Base-by-base conservation (phyloP, 2,113 vertebrate species). In the Aspiorhynchus laticeps region DNA sequence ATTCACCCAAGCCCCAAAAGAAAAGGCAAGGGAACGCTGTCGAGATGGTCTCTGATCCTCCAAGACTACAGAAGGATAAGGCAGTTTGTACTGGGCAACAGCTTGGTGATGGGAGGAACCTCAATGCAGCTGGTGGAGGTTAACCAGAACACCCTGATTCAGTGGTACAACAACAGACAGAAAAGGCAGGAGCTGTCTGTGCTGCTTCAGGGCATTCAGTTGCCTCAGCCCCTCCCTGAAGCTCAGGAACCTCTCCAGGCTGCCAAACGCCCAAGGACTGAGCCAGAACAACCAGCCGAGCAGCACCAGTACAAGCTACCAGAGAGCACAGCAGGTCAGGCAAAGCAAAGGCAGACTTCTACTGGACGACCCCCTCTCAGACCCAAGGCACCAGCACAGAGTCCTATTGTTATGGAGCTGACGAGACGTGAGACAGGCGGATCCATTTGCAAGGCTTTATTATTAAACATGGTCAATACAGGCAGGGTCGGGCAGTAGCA, bases 101-200 rank as follows among this genome's bases (percentile, higher is more conserved):
- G 48, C 17, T 15, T 19, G 46, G 26, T 89, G 1, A 87, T 89
- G 85, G n/a, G 61, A 11, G 24, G 12, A 15, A 85, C 85, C 24
- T 84, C 33, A 38, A 7, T 89, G 59, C 79, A 84, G 74, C 85
- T 88, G 71, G 79, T 79, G 43, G 85, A 88, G 48, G 85, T 88
- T 6, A 88, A 85, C 56, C 82, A 85, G 48, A 65, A 51, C 43
- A 87, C 75, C 33, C 75, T 87, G 7, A 48, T 51, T 5, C 82
- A 82, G 69, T 87, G 69, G 82, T 59, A 79, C 51, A 86, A 88
- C 46, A 36, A 36, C 5, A 77, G 80, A n/a, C 48, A 73, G 19
- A 86, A 85, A 51, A 61, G 14, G 48, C 83, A 85, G 28, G 87
- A 88, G 14, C 31, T 67, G 28, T n/a, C 83, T 61, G 63, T 88